Percentiles rank a stretch among this genome's conserved stretches.
Evolutionary conservation across 2,797 vertebrate species (phyloP).

Genomic region (Glyptemys insculpta): DNA sequence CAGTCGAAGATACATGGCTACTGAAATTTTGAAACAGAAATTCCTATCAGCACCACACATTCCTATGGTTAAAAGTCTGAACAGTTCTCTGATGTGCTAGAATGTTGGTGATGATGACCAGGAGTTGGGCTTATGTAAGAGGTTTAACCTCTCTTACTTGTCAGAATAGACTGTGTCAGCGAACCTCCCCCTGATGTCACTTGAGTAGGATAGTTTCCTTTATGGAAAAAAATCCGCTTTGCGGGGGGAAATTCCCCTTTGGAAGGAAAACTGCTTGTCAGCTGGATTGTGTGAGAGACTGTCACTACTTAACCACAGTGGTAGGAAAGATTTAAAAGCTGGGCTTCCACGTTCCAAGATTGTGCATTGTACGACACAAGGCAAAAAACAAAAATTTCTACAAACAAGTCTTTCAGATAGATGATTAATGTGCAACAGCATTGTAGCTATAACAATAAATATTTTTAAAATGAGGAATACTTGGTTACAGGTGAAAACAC

Average conservation of each 20-base stretch:
- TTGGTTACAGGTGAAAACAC: not conserved
- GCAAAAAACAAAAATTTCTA: not conserved
- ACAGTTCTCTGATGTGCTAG: not conserved
- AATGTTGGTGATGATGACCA: not conserved
- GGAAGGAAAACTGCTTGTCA: not conserved
- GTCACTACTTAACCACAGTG: not conserved
- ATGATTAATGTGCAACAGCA: not conserved
- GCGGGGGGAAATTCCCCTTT: not conserved
- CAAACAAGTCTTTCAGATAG: not conserved
- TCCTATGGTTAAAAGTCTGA: not conserved
- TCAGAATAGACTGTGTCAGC: not conserved
- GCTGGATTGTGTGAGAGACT: not conserved
- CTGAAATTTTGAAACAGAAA: not conserved
- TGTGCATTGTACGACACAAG: not conserved
- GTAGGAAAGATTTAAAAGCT: not conserved
- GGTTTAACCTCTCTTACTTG: not conserved
- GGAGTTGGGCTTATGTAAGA: not conserved
- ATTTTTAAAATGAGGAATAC: not conserved
- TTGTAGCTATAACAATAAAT: not conserved
- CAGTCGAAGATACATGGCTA: not conserved
- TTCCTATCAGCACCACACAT: not conserved
- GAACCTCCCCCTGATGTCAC: not conserved
- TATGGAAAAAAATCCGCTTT: not conserved
- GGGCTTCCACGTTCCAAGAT: not conserved
- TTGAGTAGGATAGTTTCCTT: not conserved